Evolutionary conservation across 2,113 vertebrate species (phyloP), one percentile per base, ranked within the genome.

Genomic region (Passer montanus): DNA sequence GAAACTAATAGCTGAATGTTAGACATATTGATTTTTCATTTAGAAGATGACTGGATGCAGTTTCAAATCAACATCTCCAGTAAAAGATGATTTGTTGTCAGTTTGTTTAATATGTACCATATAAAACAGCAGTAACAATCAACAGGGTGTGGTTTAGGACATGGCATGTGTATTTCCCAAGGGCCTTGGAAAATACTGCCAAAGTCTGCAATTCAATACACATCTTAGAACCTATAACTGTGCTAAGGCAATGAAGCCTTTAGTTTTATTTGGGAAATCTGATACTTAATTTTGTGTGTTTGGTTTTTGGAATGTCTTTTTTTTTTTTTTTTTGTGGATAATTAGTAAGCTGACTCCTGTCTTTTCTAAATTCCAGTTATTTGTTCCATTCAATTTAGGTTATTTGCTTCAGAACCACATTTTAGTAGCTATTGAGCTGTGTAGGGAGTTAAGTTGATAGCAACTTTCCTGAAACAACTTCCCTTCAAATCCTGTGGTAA

Each of bases 221-320:
- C 50, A 35, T 87, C 62, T 59, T 58, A 69, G 27, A 78, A n/a
- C 43, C 55, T 70, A 0, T 47, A 81, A 58, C 43, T 35, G 20
- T 77, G 31, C 23, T 64, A 43, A 80, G 66, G 55, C n/a, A 87
- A 66, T 28, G 46, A 79, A 83, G 24, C 31, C 18, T 73, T 87
- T 47, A 33, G n/a, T 53, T 35, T 67, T 64, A 33, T 66, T 89
- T 9, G 7, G 55, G 39, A 88, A 43, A 49, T 46, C 23, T 66
- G 64, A 90, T 90, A 63, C 76, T 94, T 86, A 74, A 93, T 94
- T 97, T 90, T 66, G 9, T 26, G 20, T 70, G 8, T 46, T 77
- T 82, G 56, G 50, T 49, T 95, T 95, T 94, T 53, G 56, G 28
- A 87, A 64, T 67, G 58, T 62, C 39, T 59, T 27, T 67, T 94